Base-by-base conservation (phyloP, 2,113 vertebrate genomes). In the Columbina picui region DNA sequence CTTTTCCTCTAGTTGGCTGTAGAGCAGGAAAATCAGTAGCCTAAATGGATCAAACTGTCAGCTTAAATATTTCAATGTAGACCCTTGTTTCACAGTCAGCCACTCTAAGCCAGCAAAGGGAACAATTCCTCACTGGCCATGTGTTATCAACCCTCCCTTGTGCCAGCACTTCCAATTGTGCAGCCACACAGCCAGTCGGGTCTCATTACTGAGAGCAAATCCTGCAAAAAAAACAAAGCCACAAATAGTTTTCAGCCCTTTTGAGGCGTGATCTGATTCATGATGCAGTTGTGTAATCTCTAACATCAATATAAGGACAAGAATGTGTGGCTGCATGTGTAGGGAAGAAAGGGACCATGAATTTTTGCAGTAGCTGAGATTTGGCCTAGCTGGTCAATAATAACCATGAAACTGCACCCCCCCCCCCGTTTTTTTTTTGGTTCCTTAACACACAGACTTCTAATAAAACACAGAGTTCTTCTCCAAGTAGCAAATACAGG, bases 191-290 rank as follows among this genome's bases (percentile, higher is more conserved):
- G 76, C 36, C 90, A 92, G 71, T 29, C 65, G 27, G 26, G 41
- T 50, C 49, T 90, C 41, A 57, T 85, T 75, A 80, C 30, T 25
- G 32, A 74, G 36, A 84, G 14, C 50, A 85, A 94, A 90, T 26
- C 4, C 59, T 38, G n/a, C 8, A 91, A 57, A 74, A 88, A 80
- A 23, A 0, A 14, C 56, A 68, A 55, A 23, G n/a, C 71, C 90
- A 94, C 57, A 57, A 92, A 77, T 6, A 80, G 22, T 43, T 69
- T 77, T 80, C 55, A 85, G 63, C 38, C 79, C 55, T 92, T 92
- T 76, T 55, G 55, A 93, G n/a, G 34, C 52, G 68, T 12, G 32
- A 74, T 74, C 55, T 80, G 75, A 78, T 67, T 94, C 79, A 71
- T 27, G 25, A 59, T 84, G 59, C 83, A 67, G 41, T 34, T 88